Evolutionary conservation across 2,797 vertebrate species (phyloP).

Genomic region (Loris lydekkerianus): DNA sequence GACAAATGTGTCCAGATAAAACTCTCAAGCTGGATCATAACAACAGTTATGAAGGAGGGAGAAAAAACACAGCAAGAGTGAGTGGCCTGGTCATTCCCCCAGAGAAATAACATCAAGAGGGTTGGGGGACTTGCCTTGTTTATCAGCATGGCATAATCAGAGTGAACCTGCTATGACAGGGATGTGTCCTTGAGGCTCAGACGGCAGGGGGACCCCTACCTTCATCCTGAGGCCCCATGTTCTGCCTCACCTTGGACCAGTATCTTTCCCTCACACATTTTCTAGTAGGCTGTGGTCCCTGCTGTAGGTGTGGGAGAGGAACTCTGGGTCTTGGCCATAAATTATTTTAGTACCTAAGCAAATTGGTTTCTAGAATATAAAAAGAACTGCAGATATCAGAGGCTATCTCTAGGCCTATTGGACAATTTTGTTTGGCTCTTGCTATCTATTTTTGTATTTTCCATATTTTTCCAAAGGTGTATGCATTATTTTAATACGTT

Average conservation of each 20-base stretch:
- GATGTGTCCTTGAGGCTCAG: too few relatives aligned
- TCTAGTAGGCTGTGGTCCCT: not conserved
- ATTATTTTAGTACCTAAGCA: not conserved
- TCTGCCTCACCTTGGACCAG: not conserved
- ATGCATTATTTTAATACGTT: not conserved
- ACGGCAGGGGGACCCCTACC: accelerated
- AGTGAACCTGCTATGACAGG: not conserved
- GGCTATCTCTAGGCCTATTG: not conserved
- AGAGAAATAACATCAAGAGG: not conserved
- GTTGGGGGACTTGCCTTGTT: not conserved
- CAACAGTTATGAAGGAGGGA: conserved; percentile 48
- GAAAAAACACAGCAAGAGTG: not conserved
- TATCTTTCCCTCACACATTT: not conserved
- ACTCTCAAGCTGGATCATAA: not conserved
- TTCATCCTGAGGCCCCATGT: not conserved
- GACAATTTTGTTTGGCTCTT: not conserved
- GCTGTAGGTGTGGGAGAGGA: not conserved
- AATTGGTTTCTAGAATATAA: not conserved
- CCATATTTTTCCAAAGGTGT: not conserved
- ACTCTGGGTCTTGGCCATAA: not conserved
- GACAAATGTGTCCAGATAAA: conserved; percentile 68
- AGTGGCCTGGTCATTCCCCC: not conserved
- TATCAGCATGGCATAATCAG: not conserved
- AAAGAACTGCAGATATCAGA: not conserved
- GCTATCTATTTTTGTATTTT: not conserved